Evolutionary conservation across 2,888 invertebrate species (phyloP).

Genomic region (Hirtodrosophila cameraria): DNA sequence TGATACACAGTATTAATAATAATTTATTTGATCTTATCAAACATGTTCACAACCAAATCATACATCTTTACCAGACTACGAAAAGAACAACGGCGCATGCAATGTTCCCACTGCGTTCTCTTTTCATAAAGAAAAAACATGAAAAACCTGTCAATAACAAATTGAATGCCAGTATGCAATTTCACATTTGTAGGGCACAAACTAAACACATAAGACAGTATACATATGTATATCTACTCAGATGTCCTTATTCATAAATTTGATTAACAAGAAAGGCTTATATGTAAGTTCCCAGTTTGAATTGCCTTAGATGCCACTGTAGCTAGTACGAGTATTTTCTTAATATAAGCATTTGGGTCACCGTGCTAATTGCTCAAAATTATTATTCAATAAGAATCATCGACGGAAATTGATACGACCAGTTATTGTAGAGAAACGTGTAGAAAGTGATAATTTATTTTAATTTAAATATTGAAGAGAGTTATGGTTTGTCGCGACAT

Average conservation of each 20-base stretch:
- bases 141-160: slow-evolving; percentile 48
- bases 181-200: slow-evolving; percentile 16
- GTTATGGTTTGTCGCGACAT: slow-evolving; percentile 37
- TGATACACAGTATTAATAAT: not conserved
- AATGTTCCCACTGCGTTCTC: slow-evolving; percentile 20
- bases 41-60: too few species aligned
- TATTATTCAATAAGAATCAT: slow-evolving; percentile 70
- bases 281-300: not conserved
- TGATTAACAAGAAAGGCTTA: too few species aligned
- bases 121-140: slow-evolving; percentile 41
- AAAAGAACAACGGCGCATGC: slow-evolving; percentile 3
- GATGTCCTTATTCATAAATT: too few species aligned
- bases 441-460: slow-evolving; percentile 76
- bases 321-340: slow-evolving; percentile 9
- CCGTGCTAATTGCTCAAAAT: slow-evolving; percentile 71
- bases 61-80: slow-evolving; percentile 15
- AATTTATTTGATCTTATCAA: too few species aligned
- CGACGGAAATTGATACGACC: slow-evolving; percentile 12
- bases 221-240: too few species aligned
- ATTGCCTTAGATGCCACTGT: not conserved
- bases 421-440: slow-evolving; percentile 27
- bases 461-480: slow-evolving; percentile 63
- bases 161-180: slow-evolving; percentile 26
- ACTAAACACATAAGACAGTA: slow-evolving; percentile 58
- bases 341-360: slow-evolving; percentile 65